phyloP scores from a whole-genome alignment of 2,888 invertebrate species.

The Metalampra italica region DNA sequence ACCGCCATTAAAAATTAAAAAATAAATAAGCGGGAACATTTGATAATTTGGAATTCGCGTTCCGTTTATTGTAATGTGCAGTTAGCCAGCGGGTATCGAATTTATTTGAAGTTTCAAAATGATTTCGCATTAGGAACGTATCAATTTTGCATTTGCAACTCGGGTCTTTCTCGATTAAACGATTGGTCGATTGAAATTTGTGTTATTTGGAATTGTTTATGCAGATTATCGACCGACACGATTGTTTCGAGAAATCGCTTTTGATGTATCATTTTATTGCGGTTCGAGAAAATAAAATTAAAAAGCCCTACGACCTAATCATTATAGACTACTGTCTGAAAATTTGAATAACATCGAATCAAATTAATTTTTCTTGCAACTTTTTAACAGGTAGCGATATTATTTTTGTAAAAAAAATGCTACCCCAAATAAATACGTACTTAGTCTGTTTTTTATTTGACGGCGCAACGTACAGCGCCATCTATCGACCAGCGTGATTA shows the following conservation, averaged over 20 bases:
- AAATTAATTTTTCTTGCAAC: neutral
- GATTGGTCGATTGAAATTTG: conserved; percentile 21
- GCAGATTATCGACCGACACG: conserved; percentile 27
- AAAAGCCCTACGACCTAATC: conserved; percentile 33
- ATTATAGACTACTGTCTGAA: conserved; percentile 44
- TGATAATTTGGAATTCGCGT: conserved; percentile 29
- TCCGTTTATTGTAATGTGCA: conserved; percentile 43
- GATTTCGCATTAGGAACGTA: conserved; percentile 54
- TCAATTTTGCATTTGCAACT: conserved; percentile 45
- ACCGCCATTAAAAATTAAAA: conserved; percentile 16
- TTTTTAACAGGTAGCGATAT: too few species aligned
- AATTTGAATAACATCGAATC: conserved; percentile 20
- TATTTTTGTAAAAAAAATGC: too few species aligned
- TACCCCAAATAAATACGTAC: too few species aligned
- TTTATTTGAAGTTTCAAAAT: conserved; percentile 40
- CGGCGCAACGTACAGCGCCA: too few species aligned
- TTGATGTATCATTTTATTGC: conserved; percentile 28
- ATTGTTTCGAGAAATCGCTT: conserved; percentile 34
- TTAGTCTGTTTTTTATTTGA: too few species aligned
- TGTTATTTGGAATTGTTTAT: conserved; percentile 31
- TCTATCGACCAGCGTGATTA: too few species aligned
- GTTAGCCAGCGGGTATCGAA: conserved; percentile 27
- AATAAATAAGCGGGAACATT: conserved; percentile 3
- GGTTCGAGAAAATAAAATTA: conserved; percentile 19
- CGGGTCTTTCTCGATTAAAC: conserved; percentile 14